Base-by-base conservation (phyloP, 2,113 vertebrate species). In the Gavialis gangeticus region DNA sequence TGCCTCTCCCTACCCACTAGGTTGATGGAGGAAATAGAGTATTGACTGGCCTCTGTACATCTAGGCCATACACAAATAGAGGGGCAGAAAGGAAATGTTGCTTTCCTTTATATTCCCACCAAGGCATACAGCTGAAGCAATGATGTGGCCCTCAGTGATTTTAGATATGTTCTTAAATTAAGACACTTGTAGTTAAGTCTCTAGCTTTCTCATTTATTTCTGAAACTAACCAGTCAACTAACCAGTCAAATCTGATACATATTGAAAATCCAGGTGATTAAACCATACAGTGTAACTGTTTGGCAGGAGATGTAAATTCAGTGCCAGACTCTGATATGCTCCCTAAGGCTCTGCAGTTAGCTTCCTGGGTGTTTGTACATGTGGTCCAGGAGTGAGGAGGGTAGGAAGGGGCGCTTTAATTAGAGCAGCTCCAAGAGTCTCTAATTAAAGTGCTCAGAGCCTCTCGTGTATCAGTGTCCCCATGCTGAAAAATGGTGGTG, bases 1-100 rank as follows among this genome's bases (percentile, higher is more conserved):
- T 19, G 82, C 73, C 73, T 56, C 3, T 1, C 24, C 4, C 12
- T 37, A 37, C 28, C 0, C 8, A 0, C 11, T 5, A 8, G 76
- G 10, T 3, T 1, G 18, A 60, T 30, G 63, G 67, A 14, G 13
- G 9, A 54, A 73, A 3, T 2, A 16, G 28, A 67, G 28, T 18
- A 66, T 17, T 4, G n/a, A 66, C 16, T 27, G 28, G n/a, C 8
- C 28, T 28, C 64, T 30, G 28, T 67, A 17, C 28, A 30, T 10
- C 30, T n/a, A 30, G n/a, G 19, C 14, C 28, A 17, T 67, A 3
- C 28, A 67, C 28, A 34, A 10, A 5, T 19, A 67, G 17, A 3
- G 17, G 30, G 37, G 18, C 67, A 34, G 66, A 46, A 46, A 46
- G 46, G 46, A 46, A 46, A 69, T 69, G n/a, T 69, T 69, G 11